Percentiles rank a stretch among this genome's conserved stretches.
Evolutionary conservation across 2,797 vertebrate genomes (phyloP).

Genomic region (Simalia tracyae): DNA sequence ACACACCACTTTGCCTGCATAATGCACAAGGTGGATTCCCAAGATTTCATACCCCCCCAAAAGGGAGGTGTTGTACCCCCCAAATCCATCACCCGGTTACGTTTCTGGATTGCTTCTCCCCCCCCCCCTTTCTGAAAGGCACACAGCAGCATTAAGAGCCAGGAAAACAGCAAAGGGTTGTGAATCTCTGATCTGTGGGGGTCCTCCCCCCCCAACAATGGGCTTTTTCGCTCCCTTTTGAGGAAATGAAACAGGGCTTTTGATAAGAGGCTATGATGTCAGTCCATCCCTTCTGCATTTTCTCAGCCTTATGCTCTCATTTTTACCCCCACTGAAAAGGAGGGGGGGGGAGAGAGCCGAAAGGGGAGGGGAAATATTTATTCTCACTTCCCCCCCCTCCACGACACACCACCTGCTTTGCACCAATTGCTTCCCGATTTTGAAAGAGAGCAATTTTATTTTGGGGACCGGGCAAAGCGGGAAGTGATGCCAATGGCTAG

Average conservation of each 20-base stretch:
- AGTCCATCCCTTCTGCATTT: background rate
- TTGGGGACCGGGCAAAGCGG: no score
- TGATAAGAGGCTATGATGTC: background rate
- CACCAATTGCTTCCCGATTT: background rate
- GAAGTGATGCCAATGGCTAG: background rate
- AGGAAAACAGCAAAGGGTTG: background rate
- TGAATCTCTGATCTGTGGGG: background rate
- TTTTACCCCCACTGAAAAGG: background rate
- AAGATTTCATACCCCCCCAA: conserved; percentile 54
- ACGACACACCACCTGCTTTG: conserved; percentile 5
- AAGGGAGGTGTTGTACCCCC: conserved; percentile 28
- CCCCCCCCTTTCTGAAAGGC: no score
- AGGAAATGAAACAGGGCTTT: background rate
- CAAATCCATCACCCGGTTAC: conserved; percentile 16
- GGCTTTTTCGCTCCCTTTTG: background rate
- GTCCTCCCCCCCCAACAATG: background rate
- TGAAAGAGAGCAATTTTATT: background rate
- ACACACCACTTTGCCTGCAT: conserved; percentile 27
- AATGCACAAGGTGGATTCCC: conserved; percentile 55
- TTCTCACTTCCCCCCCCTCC: background rate
- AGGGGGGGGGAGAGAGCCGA: background rate
- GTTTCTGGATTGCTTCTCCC: background rate
- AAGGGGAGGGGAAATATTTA: background rate
- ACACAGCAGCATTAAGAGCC: background rate
- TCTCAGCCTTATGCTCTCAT: background rate